These are phyloP conservation scores for Paramormyrops hopkinsi DNA, from an alignment of 2,797 vertebrate species.

Conservation along the genomic window DNA sequence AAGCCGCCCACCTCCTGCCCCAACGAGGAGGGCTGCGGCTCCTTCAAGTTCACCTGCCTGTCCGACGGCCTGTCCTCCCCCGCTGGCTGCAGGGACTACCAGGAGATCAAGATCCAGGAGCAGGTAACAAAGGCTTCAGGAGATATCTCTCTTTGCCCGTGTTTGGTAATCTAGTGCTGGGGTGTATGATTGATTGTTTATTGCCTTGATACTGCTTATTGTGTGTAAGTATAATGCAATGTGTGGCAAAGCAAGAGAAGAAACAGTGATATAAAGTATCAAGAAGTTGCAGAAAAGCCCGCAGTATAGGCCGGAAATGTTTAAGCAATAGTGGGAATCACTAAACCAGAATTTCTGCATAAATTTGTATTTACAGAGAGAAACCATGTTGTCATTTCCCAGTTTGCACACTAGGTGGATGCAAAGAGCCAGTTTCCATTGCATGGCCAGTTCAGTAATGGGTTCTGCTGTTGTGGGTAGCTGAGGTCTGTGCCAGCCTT, in stretches of 20 bases:
- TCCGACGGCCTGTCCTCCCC: slow-evolving; percentile 67
- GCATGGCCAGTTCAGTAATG: neutral
- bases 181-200: neutral
- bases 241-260: neutral
- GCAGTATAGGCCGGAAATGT: neutral
- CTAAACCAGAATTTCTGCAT: neutral
- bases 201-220: neutral
- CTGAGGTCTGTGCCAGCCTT: neutral
- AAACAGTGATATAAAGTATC: neutral
- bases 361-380: neutral
- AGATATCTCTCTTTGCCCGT: neutral
- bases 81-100: slow-evolving; percentile 79
- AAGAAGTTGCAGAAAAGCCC: neutral
- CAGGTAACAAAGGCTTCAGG: slow-evolving; percentile 60
- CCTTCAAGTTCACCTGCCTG: slow-evolving; percentile 78
- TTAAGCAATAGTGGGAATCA: neutral
- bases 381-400: neutral
- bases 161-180: neutral
- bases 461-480: neutral
- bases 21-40: slow-evolving; percentile 70
- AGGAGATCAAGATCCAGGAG: slow-evolving; percentile 96
- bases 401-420: slow-evolving; percentile 13
- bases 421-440: neutral
- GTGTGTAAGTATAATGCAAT: neutral
- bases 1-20: slow-evolving; percentile 66